A percentile compares a stretch with the other conserved stretches of the same genome.
Conservation (phyloP, 1,140 invertebrate species). For the Globodera rostochiensis region DNA sequence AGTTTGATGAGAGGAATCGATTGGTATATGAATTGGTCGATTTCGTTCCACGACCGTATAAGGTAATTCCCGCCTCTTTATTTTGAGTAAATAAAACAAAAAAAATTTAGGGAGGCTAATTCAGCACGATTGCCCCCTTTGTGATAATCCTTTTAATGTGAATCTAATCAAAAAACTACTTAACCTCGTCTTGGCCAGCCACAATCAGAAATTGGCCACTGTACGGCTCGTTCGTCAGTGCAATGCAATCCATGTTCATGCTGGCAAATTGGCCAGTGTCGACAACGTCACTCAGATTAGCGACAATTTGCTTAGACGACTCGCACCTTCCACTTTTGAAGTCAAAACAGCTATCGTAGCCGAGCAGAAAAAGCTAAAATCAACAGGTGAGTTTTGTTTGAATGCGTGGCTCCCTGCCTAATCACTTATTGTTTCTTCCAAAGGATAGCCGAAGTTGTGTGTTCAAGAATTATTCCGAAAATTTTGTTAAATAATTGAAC, state of each 20-base stretch:
- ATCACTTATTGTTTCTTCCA: neutral
- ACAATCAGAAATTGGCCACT: conserved; percentile 33
- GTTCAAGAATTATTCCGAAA: too few species aligned
- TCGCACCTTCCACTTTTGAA: neutral
- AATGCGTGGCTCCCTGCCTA: neutral
- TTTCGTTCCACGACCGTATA: too few species aligned
- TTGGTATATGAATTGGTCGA: too few species aligned
- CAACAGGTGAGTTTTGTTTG: neutral
- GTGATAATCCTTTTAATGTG: too few species aligned
- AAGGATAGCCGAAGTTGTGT: too few species aligned
- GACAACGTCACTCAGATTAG: conserved; percentile 22
- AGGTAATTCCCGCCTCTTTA: too few species aligned
- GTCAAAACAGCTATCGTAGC: conserved; percentile 21
- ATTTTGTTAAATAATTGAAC: too few species aligned
- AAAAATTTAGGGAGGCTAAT: too few species aligned
- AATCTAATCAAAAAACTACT: neutral
- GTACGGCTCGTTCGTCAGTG: conserved; percentile 20
- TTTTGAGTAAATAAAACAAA: too few species aligned
- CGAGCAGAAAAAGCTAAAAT: conserved; percentile 38
- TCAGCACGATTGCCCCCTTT: too few species aligned
- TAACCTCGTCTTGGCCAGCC: conserved; percentile 38
- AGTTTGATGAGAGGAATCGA: too few species aligned
- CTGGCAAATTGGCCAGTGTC: conserved; percentile 29
- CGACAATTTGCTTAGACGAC: conserved; percentile 5
- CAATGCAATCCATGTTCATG: conserved; percentile 40